These are phyloP conservation scores for Patella pellucida DNA, from an alignment of 2,888 invertebrate genomes.

Conservation along the genomic window DNA sequence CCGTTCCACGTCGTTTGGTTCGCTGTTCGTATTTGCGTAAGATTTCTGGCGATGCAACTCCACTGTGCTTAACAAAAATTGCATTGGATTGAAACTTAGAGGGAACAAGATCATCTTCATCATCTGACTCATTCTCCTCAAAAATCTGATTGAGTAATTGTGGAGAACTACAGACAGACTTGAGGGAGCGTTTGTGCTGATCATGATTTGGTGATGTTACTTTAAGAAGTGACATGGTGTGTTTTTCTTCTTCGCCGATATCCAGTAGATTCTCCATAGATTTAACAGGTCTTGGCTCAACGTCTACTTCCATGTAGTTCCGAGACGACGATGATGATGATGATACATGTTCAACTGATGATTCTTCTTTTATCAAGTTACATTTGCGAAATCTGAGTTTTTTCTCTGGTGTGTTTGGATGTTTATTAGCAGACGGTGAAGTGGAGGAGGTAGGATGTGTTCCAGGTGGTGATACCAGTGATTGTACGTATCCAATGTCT, in stretches of 20 bases:
- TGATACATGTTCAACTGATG: conserved; percentile 74
- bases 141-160: conserved; percentile 80
- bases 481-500: conserved; percentile 48
- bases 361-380: conserved; percentile 93
- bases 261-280: conserved; percentile 56
- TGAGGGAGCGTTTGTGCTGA: conserved; percentile 60
- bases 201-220: conserved; percentile 3
- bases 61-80: conserved; percentile 40
- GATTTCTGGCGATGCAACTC: conserved; percentile 68
- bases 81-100: conserved; percentile 49
- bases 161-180: conserved; percentile 72
- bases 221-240: conserved; percentile 18
- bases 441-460: conserved; percentile 54
- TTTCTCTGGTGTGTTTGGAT: conserved; percentile 11
- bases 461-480: conserved; percentile 65
- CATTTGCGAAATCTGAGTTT: conserved; percentile 83
- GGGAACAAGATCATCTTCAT: conserved; percentile 64
- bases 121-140: conserved; percentile 77
- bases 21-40: conserved; percentile 70
- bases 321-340: conserved; percentile 23
- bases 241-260: conserved; percentile 46
- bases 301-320: conserved; percentile 45
- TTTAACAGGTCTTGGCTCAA: conserved; percentile 46
- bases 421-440: conserved; percentile 20
- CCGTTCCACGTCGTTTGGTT: conserved; percentile 77